Conservation (phyloP, 2,797 vertebrate genomes). For the Myripristis jacobus region DNA sequence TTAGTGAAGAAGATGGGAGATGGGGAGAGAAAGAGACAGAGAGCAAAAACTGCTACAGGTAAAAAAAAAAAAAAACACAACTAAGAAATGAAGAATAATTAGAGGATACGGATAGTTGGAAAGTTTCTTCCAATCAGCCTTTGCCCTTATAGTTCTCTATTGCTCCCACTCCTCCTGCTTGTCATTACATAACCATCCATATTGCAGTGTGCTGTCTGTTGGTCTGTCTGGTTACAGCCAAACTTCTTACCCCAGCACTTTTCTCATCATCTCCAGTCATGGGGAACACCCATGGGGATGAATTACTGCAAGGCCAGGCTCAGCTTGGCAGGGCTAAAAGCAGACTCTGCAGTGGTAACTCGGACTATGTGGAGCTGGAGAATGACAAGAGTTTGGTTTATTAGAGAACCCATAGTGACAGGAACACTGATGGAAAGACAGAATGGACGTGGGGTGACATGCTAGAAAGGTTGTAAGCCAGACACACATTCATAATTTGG, state of each 20-base stretch:
- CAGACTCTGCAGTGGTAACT: slow-evolving; percentile 34
- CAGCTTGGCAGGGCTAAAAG: slow-evolving; percentile 31
- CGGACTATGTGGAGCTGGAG: slow-evolving; percentile 21
- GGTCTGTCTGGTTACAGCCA: slow-evolving; percentile 33
- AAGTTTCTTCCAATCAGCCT: neutral
- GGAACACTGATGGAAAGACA: neutral
- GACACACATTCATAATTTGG: neutral
- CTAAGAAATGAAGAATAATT: neutral
- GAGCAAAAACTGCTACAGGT: neutral
- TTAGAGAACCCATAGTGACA: slow-evolving; percentile 2
- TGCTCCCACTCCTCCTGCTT: neutral
- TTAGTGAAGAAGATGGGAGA: neutral
- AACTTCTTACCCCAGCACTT: slow-evolving; percentile 67
- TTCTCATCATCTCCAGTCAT: slow-evolving; percentile 54
- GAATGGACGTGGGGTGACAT: neutral
- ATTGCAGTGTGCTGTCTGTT: slow-evolving; percentile 12
- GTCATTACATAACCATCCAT: slow-evolving; percentile 46
- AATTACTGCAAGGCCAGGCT: slow-evolving; percentile 52
- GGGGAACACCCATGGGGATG: slow-evolving; percentile 58
- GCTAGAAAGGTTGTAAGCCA: neutral
- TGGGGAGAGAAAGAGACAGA: neutral
- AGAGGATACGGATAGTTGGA: neutral
- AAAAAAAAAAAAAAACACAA: no score
- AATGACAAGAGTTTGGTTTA: slow-evolving; percentile 19
- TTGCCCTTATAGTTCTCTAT: neutral